Base-by-base conservation (phyloP, 2,888 invertebrate species). In the Candidula unifasciata region DNA sequence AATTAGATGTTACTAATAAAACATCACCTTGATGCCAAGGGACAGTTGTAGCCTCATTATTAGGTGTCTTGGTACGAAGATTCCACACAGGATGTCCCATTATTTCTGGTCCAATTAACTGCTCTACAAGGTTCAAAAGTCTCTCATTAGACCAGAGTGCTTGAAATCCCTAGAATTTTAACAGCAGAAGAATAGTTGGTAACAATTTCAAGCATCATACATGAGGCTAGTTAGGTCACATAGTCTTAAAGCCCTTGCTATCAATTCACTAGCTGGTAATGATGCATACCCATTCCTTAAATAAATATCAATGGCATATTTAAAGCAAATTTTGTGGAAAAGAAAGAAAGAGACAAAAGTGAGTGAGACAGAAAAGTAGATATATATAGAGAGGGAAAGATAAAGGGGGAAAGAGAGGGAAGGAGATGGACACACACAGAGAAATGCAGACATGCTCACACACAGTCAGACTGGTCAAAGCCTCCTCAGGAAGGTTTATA, bases 21-120 rank as follows among this genome's bases (percentile, higher is more conserved):
- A 8, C 30, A 74, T 54, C 54, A 92, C 92, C 93, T 89, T 93
- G 93, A 87, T 93, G 93, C 93, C 93, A 93, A 1, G 93, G 93
- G 1, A 93, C 93, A 13, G 90, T 91, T 18, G 91, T 90, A 16
- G 91, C 91, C 68, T 91, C 91, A 82, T 90, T 91, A 33, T 91
- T 88, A 1, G 93, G 93, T 30, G 91, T 91, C 85, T 93, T 93
- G 24, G 92, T 90, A 44, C 93, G 86, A 52, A 93, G 88, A 86
- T 93, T 93, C 93, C 93, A 86, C 57, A 87, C 86, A 0, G 87
- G 87, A 52, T 87, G 86, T 6, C 87, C 86, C 84, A 85, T 85
- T 13, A 87, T 86, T 66, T 87, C 86, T 27, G 87, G 87, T 16
- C 87, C 87, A 77, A 87, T 86, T 68, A 93, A 80, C 86, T 93